Base-by-base conservation (phyloP, 2,888 invertebrate genomes). In the Beris chalybata region DNA sequence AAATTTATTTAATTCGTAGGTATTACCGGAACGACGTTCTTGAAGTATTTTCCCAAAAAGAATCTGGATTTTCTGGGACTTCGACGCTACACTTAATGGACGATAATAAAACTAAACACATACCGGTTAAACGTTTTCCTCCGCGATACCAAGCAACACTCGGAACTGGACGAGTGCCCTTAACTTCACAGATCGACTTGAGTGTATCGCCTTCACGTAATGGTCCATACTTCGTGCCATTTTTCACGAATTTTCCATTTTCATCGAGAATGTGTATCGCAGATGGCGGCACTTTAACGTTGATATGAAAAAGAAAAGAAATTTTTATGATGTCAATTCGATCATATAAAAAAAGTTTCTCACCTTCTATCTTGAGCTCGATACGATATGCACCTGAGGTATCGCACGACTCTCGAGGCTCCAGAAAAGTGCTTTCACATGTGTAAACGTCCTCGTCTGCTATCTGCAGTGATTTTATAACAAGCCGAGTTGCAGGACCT, bases 131-230 rank as follows among this genome's bases (percentile, higher is more conserved):
- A 73, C 86, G 84, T 58, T 85, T 84, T 50, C 85, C 87, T 72
- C 89, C 90, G 78, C 92, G 92, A 83, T 86, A 92, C 95, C 95
- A 95, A 70, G 86, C 86, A 67, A 95, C 89, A 72, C 85, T 86
- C 2, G 95, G 94, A 71, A 90, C 89, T 0, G 95, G 95, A 72
- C 93, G 91, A 54, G 94, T 94, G 57, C 90, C 90, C 52, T 85
- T 85, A 61, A 93, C 92, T 53, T 77, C 75, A 69, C 81, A 81
- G 44, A 76, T 76, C 54, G 76, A 75, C 73, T 76, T 78, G 43
- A 81, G 72, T 71, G 72, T 76, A 67, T 79, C 76, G 4, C 81
- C 76, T 74, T 81, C 81, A 70, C 79, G 78, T 73, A 81, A 75
- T 71, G 80, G 80, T 64, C 81, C 81, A 66, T 82, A 73, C 71